Percentiles rank a stretch among this genome's conserved stretches.
Evolutionary conservation across 2,888 invertebrate species (phyloP).

Genomic region (Eupithecia insigniata): DNA sequence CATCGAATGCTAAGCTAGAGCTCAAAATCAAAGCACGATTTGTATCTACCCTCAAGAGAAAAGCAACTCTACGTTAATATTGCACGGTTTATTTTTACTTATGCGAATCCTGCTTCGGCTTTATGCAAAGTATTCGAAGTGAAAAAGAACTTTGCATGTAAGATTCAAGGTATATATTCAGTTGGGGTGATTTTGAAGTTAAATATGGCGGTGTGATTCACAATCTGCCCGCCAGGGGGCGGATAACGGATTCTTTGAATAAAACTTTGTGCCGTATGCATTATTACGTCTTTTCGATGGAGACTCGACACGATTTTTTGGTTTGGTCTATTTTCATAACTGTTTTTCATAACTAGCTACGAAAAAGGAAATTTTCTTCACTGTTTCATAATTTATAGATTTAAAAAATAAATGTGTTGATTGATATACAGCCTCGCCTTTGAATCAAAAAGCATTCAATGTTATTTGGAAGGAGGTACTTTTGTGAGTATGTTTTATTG

Average conservation of each 20-base stretch:
- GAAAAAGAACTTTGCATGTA: conserved; percentile 29
- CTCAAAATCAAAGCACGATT: conserved; percentile 53
- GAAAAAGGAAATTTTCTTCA: no score
- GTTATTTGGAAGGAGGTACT: not conserved
- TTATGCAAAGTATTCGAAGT: not conserved
- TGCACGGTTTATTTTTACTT: not conserved
- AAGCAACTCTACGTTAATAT: conserved; percentile 20
- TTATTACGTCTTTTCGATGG: not conserved
- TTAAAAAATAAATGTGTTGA: not conserved
- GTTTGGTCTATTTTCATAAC: no score
- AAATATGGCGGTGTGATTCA: conserved; percentile 56
- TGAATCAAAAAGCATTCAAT: not conserved
- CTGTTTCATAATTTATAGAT: no score
- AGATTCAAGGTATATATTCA: conserved; percentile 32
- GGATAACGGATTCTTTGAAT: conserved; percentile 50
- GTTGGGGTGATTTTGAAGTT: conserved; percentile 45
- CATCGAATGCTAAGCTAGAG: conserved; percentile 50
- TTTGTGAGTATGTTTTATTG: not conserved
- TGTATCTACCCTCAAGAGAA: conserved; percentile 35
- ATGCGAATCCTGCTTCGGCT: not conserved
- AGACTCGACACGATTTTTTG: not conserved
- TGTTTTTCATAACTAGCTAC: no score
- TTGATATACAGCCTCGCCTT: no score
- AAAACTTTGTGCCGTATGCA: conserved; percentile 43
- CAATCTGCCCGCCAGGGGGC: conserved; percentile 48